Percentiles rank a stretch among this genome's conserved stretches.
phyloP scores from a whole-genome alignment of 2,888 invertebrate species.

The Elegia similella region DNA sequence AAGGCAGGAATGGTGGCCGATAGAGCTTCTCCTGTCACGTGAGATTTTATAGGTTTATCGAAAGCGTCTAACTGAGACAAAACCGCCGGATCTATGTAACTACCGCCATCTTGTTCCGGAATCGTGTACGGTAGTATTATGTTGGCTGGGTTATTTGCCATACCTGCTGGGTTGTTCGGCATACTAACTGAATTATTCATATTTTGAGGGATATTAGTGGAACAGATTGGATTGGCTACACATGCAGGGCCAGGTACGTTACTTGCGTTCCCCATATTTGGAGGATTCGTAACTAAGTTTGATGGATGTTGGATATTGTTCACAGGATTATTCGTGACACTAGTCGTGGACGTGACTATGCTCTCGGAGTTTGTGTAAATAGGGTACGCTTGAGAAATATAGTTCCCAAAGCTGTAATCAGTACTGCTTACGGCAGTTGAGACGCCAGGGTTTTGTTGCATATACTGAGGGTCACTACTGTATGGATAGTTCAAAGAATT shows the following conservation, averaged over 20 bases:
- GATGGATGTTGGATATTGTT: conserved; percentile 28
- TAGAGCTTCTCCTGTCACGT: conserved; percentile 66
- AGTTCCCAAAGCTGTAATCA: conserved; percentile 47
- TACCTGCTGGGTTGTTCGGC: conserved; percentile 4
- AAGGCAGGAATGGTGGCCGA: conserved; percentile 34
- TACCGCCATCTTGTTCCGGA: conserved; percentile 23
- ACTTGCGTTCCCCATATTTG: not conserved
- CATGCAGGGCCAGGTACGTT: not conserved
- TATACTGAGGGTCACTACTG: conserved; percentile 38
- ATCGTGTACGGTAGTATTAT: conserved; percentile 7
- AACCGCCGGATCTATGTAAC: conserved; percentile 27
- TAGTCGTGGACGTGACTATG: conserved; percentile 39
- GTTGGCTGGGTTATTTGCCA: not conserved
- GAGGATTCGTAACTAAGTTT: not conserved
- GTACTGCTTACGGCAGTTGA: conserved; percentile 34
- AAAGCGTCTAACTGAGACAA: conserved; percentile 56
- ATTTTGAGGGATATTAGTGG: not conserved
- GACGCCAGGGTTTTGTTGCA: conserved; percentile 27
- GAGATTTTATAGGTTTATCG: conserved; percentile 72
- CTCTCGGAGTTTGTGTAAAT: conserved; percentile 53
- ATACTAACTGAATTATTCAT: conserved; percentile 3
- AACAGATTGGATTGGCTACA: not conserved
- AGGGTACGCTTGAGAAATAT: conserved; percentile 50
- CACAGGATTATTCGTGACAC: conserved; percentile 36
- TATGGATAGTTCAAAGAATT: conserved; percentile 53